Percentiles rank a stretch among this genome's conserved stretches.
Evolutionary conservation across 2,113 vertebrate species (phyloP).

Genomic region (Toxotes jaculatrix): DNA sequence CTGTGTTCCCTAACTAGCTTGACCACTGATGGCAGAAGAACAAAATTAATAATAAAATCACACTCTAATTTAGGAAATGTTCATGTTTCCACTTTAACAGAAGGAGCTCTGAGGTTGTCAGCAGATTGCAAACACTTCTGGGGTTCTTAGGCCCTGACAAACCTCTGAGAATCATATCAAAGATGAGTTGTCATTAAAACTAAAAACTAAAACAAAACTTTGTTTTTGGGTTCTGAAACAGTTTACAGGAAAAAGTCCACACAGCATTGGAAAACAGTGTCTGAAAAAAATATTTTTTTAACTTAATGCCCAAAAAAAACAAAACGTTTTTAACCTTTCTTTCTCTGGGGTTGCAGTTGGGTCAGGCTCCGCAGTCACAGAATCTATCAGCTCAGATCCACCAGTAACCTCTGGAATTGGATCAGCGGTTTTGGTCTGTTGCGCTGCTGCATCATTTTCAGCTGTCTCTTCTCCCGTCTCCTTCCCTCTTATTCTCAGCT

Average conservation of each 20-base stretch:
- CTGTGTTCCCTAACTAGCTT: background rate
- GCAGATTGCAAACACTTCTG: background rate
- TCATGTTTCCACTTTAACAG: background rate
- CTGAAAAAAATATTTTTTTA: background rate
- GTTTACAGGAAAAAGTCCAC: background rate
- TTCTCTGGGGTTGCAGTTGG: slow-evolving; percentile 9
- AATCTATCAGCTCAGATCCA: slow-evolving; percentile 36
- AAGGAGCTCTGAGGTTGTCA: background rate
- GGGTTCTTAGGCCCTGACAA: background rate
- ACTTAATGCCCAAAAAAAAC: too few relatives aligned
- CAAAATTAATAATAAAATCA: background rate
- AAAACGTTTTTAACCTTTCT: slow-evolving; percentile 27
- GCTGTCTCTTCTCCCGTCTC: slow-evolving; percentile 4
- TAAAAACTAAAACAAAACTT: background rate
- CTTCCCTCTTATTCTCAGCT: slow-evolving; percentile 37
- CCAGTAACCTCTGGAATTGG: slow-evolving; percentile 14
- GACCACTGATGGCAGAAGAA: background rate
- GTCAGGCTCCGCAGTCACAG: slow-evolving; percentile 3
- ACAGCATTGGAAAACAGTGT: background rate
- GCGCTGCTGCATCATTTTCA: background rate
- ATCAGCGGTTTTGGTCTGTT: background rate
- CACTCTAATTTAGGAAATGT: background rate
- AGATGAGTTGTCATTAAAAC: background rate
- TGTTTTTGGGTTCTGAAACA: background rate
- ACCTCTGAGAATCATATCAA: background rate